A percentile compares a stretch with the other conserved stretches of the same genome.
Evolutionary conservation across 2,113 vertebrate genomes (phyloP).

Genomic region (Leptobrachium ailaonicum): DNA sequence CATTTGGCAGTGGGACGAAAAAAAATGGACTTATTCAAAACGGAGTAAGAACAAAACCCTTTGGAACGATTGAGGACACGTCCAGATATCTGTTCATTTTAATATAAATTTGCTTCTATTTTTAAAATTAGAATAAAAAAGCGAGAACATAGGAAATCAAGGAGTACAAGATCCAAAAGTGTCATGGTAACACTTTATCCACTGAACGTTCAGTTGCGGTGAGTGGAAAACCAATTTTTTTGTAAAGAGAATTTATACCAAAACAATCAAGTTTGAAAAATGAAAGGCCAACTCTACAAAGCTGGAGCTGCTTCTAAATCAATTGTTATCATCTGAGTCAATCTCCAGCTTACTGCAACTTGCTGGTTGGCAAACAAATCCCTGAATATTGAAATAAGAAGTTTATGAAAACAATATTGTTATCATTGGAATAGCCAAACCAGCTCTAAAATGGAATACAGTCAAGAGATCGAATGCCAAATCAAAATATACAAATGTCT

Average conservation of each 20-base stretch:
- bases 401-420: neutral
- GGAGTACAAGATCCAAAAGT: neutral
- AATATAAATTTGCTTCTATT: constrained; percentile 15
- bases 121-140: neutral
- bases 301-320: too few relatives aligned
- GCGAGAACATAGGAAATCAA: neutral
- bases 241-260: too few relatives aligned
- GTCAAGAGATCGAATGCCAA: neutral
- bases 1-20: constrained; percentile 5
- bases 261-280: too few relatives aligned
- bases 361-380: too few relatives aligned
- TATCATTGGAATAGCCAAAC: neutral
- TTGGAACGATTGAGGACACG: neutral
- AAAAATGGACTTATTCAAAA: constrained; percentile 13
- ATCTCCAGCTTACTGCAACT: too few relatives aligned
- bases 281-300: too few relatives aligned
- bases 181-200: too few relatives aligned
- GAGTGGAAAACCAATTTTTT: too few relatives aligned
- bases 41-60: neutral
- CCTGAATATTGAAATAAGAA: neutral
- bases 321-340: too few relatives aligned
- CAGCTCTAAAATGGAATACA: neutral
- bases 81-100: constrained; percentile 1
- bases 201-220: too few relatives aligned
- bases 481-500: neutral